Evolutionary conservation across 1,140 invertebrate species (phyloP), one percentile per base, ranked within the genome.

Genomic region (Dendroctonus valens): DNA sequence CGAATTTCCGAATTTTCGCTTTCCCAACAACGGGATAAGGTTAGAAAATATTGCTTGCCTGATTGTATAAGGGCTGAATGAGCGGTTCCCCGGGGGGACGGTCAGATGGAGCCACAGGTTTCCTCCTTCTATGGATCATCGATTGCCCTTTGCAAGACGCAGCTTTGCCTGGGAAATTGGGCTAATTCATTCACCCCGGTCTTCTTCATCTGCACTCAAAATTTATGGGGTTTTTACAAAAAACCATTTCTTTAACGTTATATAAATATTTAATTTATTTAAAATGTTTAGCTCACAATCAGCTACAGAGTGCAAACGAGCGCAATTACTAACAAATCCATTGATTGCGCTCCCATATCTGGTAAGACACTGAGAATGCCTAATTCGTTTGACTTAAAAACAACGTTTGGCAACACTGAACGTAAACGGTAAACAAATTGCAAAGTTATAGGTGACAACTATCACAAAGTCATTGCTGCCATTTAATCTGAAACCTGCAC

Each of bases 81-180:
- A 26, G 11, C n/a, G 38, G 40, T 53, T 63, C 37, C 41, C 5
- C 14, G 41, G n/a, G 40, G 5, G 15, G 4, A 5, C 44, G 12
- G 26, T 12, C 9, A 63, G 61, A 63, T 63, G 61, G 61, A 63
- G 61, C 61, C 61, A 63, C 61, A 63, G 50, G 61, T 63, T 63
- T 26, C 41, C 40, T 48, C 39, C 38, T n/a, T n/a, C n/a, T 63
- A 46, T 51, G n/a, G 52, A 46, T 44, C 53, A 63, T 63, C 50
- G 61, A 63, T 63, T 55, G 12, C 8, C 15, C 46, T 39, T 37
- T 63, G 61, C 61, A 61, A 15, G 9, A 11, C 8, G 53, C 39
- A n/a, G 53, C 53, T 40, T 37, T 11, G 46, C 59, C 59, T 50
- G 59, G 59, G 59, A 60, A 55, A 9, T 55, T 40, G 11, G n/a